These are phyloP conservation scores for Gastrophysa polygoni DNA, from an alignment of 2,888 invertebrate species.

Conservation along the genomic window DNA sequence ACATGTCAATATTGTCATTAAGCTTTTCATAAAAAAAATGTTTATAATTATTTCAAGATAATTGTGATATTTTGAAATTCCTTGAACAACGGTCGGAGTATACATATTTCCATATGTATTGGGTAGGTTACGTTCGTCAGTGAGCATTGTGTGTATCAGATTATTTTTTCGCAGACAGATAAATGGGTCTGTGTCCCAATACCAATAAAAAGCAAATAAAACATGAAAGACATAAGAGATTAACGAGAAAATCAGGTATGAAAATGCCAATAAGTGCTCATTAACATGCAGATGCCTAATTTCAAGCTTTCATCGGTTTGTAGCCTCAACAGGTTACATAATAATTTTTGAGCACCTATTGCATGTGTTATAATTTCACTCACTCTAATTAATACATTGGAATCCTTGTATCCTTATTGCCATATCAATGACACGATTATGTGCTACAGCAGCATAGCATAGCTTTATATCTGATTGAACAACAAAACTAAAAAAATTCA, in stretches of 20 bases:
- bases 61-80: too few relatives aligned
- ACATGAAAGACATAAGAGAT: conserved; percentile 41
- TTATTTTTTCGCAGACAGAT: neutral
- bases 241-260: conserved; percentile 45
- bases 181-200: conserved; percentile 28
- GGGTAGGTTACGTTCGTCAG: conserved; percentile 8
- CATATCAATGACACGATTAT: too few relatives aligned
- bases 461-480: too few relatives aligned
- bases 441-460: too few relatives aligned
- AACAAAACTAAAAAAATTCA: too few relatives aligned
- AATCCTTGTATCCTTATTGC: too few relatives aligned
- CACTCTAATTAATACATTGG: too few relatives aligned
- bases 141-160: neutral
- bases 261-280: conserved; percentile 40
- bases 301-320: conserved; percentile 11
- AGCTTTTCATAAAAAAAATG: too few relatives aligned
- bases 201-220: conserved; percentile 32
- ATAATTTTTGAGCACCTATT: conserved; percentile 6
- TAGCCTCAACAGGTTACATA: conserved; percentile 5
- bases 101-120: neutral
- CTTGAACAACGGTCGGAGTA: too few relatives aligned
- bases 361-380: neutral
- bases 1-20: too few relatives aligned
- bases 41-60: too few relatives aligned
- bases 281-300: conserved; percentile 9